Conservation (phyloP, 2,888 invertebrate genomes). For the Cremastobaeus sp. region DNA sequence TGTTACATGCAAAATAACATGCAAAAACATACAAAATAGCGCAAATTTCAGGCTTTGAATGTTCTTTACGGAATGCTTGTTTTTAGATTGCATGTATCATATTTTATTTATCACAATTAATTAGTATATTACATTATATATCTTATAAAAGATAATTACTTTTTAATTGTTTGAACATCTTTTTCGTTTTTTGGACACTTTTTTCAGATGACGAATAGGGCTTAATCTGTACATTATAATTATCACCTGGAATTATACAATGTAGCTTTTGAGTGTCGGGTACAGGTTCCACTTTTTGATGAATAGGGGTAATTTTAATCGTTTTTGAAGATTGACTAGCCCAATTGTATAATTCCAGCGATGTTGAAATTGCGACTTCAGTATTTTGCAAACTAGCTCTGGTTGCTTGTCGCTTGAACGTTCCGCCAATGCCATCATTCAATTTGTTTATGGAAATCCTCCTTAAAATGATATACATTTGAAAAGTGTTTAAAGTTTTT, state of each 20-base stretch:
- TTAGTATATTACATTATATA: too few relatives aligned
- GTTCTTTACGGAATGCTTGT: too few relatives aligned
- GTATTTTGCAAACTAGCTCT: constrained; percentile 31
- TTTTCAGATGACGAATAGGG: neutral
- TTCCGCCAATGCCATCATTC: constrained; percentile 31
- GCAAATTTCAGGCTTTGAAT: too few relatives aligned
- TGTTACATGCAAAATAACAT: too few relatives aligned
- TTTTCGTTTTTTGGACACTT: too few relatives aligned
- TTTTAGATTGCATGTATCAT: too few relatives aligned
- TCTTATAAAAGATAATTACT: too few relatives aligned
- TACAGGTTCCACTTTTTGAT: neutral
- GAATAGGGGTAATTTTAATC: too few relatives aligned
- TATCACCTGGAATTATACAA: neutral
- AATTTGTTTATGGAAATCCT: constrained; percentile 8
- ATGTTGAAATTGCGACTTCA: constrained; percentile 19
- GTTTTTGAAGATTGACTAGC: constrained; percentile 6
- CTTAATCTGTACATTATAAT: neutral
- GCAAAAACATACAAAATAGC: too few relatives aligned
- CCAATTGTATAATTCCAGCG: constrained; percentile 34
- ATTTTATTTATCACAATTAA: too few relatives aligned
- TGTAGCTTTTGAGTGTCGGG: neutral
- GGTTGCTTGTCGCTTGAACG: constrained; percentile 30
- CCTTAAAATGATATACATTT: constrained; percentile 18
- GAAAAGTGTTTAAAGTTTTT: constrained; percentile 21
- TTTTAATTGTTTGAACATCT: too few relatives aligned